phyloP scores from a whole-genome alignment of 2,113 vertebrate genomes.

The Ia io region DNA sequence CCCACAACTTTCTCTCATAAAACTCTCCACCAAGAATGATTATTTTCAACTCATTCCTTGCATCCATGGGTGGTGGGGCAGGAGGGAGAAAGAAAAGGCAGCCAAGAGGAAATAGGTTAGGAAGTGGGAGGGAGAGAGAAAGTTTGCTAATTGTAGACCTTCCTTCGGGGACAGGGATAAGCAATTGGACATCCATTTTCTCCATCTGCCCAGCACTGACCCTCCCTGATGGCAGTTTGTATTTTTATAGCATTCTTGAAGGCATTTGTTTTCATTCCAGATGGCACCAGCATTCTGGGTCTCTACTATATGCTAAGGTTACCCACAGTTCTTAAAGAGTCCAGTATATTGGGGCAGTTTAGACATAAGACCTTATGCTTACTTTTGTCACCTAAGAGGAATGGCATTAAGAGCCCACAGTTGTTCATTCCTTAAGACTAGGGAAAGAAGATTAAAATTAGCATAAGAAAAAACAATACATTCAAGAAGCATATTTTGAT shows the following conservation, averaged over 20 bases:
- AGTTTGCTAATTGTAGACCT: neutral
- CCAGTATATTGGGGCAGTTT: neutral
- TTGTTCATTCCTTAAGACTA: neutral
- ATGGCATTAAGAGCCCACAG: neutral
- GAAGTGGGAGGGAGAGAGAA: neutral
- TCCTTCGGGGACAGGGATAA: neutral
- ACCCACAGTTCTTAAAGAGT: neutral
- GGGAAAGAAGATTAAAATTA: neutral
- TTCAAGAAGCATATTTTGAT: neutral
- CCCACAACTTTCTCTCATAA: conserved; percentile 34
- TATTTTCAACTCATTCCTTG: conserved; percentile 23
- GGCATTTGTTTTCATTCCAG: neutral
- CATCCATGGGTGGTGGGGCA: neutral
- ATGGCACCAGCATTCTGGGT: neutral
- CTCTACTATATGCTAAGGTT: neutral
- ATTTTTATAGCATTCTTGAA: neutral
- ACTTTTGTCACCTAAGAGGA: neutral
- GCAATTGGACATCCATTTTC: neutral
- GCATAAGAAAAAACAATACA: neutral
- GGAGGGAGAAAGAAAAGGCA: neutral
- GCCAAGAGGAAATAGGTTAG: neutral
- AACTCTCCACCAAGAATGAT: conserved; percentile 47
- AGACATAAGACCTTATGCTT: neutral
- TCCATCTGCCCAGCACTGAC: neutral
- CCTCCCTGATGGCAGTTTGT: neutral